A percentile compares a stretch with the other conserved stretches of the same genome.
Evolutionary conservation across 2,797 vertebrate species (phyloP).

Genomic region (Epinephelus coioides): DNA sequence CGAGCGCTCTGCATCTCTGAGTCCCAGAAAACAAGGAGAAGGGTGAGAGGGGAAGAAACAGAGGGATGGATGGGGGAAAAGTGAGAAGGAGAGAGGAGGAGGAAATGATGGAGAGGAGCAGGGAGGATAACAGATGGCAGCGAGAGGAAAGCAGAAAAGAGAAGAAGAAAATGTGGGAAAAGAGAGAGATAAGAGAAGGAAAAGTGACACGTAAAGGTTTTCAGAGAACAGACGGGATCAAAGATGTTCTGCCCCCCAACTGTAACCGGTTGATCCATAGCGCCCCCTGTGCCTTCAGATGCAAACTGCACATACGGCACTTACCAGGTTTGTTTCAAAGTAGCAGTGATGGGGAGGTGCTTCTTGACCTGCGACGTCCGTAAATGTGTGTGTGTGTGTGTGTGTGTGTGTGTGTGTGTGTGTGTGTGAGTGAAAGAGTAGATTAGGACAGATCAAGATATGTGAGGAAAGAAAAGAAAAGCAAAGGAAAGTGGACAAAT

Average conservation of each 20-base stretch:
- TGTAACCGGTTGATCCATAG: constrained; percentile 49
- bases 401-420: background rate
- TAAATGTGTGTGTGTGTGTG: too few relatives aligned
- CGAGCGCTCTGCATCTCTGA: constrained; percentile 9
- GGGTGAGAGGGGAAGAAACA: background rate
- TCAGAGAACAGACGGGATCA: background rate
- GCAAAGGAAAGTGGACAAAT: background rate
- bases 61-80: background rate
- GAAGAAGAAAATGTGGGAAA: background rate
- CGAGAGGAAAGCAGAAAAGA: background rate
- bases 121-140: background rate
- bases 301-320: constrained; percentile 23
- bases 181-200: background rate
- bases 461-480: too few relatives aligned
- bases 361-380: too few relatives aligned
- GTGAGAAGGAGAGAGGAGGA: background rate
- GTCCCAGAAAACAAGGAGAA: constrained; percentile 13
- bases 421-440: too few relatives aligned
- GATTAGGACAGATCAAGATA: too few relatives aligned
- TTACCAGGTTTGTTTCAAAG: too few relatives aligned
- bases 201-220: background rate
- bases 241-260: constrained; percentile 5
- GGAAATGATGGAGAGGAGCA: background rate
- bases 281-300: constrained; percentile 59
- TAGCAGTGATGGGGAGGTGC: too few relatives aligned